Conservation (phyloP, 2,797 vertebrate genomes). For the Ispidina lecontei region DNA sequence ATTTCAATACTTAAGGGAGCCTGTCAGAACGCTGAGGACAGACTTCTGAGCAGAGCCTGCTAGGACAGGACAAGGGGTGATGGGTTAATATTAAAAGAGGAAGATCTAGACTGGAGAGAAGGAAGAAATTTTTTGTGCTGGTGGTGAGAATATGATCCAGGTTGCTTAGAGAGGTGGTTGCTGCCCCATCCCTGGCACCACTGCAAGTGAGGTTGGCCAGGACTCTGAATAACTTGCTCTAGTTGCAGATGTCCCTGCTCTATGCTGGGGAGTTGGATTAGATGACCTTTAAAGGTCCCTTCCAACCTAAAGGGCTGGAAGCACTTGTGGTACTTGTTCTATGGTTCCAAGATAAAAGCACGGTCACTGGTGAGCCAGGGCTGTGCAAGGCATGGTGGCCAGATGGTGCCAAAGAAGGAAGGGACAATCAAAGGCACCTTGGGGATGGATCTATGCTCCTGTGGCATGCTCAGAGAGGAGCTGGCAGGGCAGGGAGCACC, state of each 20-base stretch:
- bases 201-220: too few species aligned
- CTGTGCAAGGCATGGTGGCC: neutral
- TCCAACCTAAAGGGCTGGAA: neutral
- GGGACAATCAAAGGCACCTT: neutral
- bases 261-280: neutral
- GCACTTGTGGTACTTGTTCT: neutral
- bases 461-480: neutral
- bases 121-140: too few species aligned
- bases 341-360: neutral
- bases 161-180: neutral
- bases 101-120: neutral
- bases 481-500: neutral
- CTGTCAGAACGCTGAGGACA: neutral
- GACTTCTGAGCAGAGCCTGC: neutral
- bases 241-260: neutral
- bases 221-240: neutral
- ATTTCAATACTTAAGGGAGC: neutral
- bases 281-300: neutral
- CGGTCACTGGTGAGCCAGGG: fast-evolving
- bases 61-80: neutral
- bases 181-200: neutral
- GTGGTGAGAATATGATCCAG: neutral
- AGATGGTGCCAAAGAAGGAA: fast-evolving
- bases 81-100: neutral
- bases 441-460: neutral